Percentiles rank a stretch among this genome's conserved stretches.
Evolutionary conservation across 2,113 vertebrate species (phyloP).

Genomic region (Paramormyrops kingsleyae): DNA sequence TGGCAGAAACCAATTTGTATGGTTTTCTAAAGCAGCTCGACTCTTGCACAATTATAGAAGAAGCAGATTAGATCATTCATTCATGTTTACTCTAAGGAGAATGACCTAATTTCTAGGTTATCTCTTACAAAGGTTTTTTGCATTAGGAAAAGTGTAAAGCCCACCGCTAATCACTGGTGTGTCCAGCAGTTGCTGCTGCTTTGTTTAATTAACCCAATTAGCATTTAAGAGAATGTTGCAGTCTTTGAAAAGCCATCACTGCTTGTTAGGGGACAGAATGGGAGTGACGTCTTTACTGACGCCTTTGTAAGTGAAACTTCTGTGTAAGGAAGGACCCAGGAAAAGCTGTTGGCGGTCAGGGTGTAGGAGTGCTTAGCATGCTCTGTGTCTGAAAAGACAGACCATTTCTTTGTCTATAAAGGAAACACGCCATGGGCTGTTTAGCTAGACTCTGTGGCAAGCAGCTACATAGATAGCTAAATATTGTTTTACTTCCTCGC

Average conservation of each 20-base stretch:
- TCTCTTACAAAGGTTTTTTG: neutral
- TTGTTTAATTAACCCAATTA: neutral
- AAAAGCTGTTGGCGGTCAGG: neutral
- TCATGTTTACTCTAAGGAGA: neutral
- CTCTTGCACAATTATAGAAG: neutral
- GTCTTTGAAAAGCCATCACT: conserved; percentile 18
- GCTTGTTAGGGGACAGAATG: neutral
- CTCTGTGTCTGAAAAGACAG: conserved; percentile 30
- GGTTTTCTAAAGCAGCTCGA: neutral
- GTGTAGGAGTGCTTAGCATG: conserved; percentile 37
- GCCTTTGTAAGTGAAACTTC: neutral
- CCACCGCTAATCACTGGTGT: neutral
- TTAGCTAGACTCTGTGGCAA: neutral
- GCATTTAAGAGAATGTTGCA: neutral
- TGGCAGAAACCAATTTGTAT: neutral
- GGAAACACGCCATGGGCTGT: neutral
- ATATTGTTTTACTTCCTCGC: neutral
- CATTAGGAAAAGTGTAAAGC: neutral
- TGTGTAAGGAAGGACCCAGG: neutral
- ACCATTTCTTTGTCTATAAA: conserved; percentile 37
- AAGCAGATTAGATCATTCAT: neutral
- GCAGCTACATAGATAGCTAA: neutral
- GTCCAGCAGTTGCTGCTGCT: neutral
- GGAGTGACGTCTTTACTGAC: neutral
- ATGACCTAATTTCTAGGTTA: neutral